Conservation (phyloP, 2,888 invertebrate genomes). For the Isoperla grammatica region DNA sequence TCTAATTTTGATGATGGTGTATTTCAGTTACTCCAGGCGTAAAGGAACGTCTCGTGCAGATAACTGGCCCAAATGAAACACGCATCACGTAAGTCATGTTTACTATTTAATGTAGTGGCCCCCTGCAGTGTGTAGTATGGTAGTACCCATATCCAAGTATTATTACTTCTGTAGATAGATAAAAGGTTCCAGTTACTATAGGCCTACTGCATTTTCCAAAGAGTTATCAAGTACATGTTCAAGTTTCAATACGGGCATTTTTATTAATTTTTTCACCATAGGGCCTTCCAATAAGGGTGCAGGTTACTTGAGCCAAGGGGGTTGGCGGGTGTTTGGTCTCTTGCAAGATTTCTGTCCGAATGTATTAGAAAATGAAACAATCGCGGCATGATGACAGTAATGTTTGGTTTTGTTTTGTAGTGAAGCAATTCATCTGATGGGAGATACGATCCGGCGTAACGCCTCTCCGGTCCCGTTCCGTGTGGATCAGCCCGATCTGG, state of each 20-base stretch:
- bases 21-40: slow-evolving; percentile 87
- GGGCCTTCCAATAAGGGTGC: no score
- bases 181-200: no score
- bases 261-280: no score
- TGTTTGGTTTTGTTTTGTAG: slow-evolving; percentile 46
- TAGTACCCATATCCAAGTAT: not conserved
- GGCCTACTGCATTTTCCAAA: no score
- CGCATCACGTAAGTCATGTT: slow-evolving; percentile 72
- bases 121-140: not conserved
- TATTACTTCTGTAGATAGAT: no score
- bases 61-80: slow-evolving; percentile 89
- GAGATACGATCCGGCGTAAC: slow-evolving; percentile 91
- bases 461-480: slow-evolving; percentile 76
- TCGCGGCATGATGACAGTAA: no score
- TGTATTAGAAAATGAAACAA: not conserved
- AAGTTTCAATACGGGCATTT: no score
- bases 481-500: slow-evolving; percentile 49
- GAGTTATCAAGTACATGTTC: no score
- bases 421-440: slow-evolving; percentile 88
- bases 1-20: no score
- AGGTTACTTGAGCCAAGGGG: no score
- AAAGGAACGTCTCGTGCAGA: slow-evolving; percentile 91
- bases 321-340: not conserved
- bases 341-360: not conserved
- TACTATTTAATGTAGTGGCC: not conserved